Base-by-base conservation (phyloP, 2,113 vertebrate genomes). In the Rhinolophus ferrumequinum region DNA sequence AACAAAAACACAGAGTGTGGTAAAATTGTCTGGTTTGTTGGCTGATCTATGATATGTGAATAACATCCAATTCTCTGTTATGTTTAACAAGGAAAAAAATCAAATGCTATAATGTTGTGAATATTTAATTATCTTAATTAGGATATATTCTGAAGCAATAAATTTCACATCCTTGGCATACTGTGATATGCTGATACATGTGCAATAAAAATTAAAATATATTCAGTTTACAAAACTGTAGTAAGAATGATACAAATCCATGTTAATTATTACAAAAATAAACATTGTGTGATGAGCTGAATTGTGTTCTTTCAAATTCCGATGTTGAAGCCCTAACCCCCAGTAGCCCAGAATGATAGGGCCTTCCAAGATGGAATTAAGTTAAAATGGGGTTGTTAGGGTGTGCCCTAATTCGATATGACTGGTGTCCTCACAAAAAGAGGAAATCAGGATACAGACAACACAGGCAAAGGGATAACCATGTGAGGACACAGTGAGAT, bases 61-160 rank as follows among this genome's bases (percentile, higher is more conserved):
- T 9, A 47, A 82, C 38, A 92, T 87, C 50, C 54, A 93, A 62
- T 81, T 77, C 69, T 93, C 88, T 90, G 50, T 90, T 94, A 90
- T 90, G 44, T 86, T 83, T 96, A 95, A 95, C 28, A 80, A 88
- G 52, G 33, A 64, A 96, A 97, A 96, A 97, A 90, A 62, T 90
- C 30, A 90, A 93, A 86, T 92, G 44, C 50, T 84, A 80, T 88
- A 96, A 88, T 79, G 30, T 80, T 95, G 90, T 80, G 86, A 97
- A 94, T 97, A 96, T 90, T 95, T 96, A 93, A 94, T 93, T 97
- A 93, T 88, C 58, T 77, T 90, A 96, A 97, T 93, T 91, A 93
- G 41, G 81, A 95, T 90, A 35, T 86, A 87, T 94, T 96, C 72
- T 88, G 81, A 87, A 96, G 73, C 24, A 73, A 95, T 83, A 70